A percentile compares a stretch with the other conserved stretches of the same genome.
Conservation (phyloP, 1,140 invertebrate genomes). For the Ceratitis capitata region DNA sequence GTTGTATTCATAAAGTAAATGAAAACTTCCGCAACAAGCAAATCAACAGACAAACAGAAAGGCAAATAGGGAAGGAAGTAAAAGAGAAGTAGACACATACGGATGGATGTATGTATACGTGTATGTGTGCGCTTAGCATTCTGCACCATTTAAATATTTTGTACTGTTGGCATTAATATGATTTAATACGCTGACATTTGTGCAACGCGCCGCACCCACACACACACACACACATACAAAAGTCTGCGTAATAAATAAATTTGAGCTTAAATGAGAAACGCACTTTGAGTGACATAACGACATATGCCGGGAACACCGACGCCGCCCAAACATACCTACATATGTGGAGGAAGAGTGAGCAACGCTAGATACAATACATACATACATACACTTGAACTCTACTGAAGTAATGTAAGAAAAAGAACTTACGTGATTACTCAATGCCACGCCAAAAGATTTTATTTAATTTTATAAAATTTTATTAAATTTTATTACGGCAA, state of each 20-base stretch:
- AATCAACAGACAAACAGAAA: neutral
- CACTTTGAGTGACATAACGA: conserved; percentile 24
- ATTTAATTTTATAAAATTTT: neutral
- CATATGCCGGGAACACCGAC: neutral
- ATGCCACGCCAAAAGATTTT: conserved; percentile 14
- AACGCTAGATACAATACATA: too few relatives aligned
- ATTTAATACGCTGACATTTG: neutral
- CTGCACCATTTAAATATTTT: neutral
- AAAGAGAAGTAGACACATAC: too few relatives aligned
- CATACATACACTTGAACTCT: neutral
- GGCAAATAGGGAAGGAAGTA: neutral
- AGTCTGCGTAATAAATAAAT: neutral
- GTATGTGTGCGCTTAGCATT: too few relatives aligned
- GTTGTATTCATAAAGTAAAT: conserved; percentile 19
- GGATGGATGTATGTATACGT: too few relatives aligned
- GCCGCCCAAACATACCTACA: neutral
- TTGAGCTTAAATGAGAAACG: neutral
- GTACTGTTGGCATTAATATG: neutral
- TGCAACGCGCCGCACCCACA: neutral
- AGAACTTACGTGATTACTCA: conserved; percentile 16
- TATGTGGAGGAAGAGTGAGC: neutral
- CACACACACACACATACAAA: neutral
- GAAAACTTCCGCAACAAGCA: conserved; percentile 33
- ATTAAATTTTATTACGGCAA: neutral
- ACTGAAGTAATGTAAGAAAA: neutral